Percentiles rank a stretch among this genome's conserved stretches.
phyloP scores from a whole-genome alignment of 2,888 invertebrate species.

The Limnephilus rhombicus region DNA sequence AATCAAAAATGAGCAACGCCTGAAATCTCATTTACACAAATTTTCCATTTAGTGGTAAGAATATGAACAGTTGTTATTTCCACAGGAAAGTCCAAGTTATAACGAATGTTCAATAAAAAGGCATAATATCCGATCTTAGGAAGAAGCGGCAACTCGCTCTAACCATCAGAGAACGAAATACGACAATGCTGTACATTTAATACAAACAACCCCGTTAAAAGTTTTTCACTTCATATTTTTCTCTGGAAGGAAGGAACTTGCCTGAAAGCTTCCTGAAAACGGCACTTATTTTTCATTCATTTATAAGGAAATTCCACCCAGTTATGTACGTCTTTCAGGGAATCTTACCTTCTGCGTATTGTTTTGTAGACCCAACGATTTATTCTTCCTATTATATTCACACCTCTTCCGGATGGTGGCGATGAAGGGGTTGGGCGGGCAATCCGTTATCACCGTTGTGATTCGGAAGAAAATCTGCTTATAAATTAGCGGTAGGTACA shows the following conservation, averaged over 20 bases:
- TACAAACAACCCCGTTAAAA: slow-evolving; percentile 57
- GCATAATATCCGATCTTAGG: neutral
- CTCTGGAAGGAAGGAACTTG: slow-evolving; percentile 44
- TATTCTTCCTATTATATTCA: slow-evolving; percentile 58
- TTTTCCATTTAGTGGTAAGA: neutral
- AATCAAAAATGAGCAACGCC: no score
- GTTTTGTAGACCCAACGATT: slow-evolving; percentile 61
- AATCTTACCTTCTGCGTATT: slow-evolving; percentile 58
- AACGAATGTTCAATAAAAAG: neutral
- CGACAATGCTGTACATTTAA: slow-evolving; percentile 24
- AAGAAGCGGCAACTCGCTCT: neutral
- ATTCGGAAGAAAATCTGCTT: neutral
- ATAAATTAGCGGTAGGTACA: neutral
- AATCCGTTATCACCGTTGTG: neutral
- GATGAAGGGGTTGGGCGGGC: neutral
- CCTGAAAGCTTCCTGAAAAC: slow-evolving; percentile 40
- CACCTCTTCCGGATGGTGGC: neutral
- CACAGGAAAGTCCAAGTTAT: neutral
- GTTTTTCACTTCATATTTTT: slow-evolving; percentile 61
- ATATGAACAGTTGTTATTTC: neutral
- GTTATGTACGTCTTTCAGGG: slow-evolving; percentile 54
- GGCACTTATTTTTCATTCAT: slow-evolving; percentile 55
- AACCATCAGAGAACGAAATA: neutral
- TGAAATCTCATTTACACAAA: neutral
- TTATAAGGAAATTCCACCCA: slow-evolving; percentile 56